Conservation (phyloP, 2,888 invertebrate genomes). For the Automeris io region DNA sequence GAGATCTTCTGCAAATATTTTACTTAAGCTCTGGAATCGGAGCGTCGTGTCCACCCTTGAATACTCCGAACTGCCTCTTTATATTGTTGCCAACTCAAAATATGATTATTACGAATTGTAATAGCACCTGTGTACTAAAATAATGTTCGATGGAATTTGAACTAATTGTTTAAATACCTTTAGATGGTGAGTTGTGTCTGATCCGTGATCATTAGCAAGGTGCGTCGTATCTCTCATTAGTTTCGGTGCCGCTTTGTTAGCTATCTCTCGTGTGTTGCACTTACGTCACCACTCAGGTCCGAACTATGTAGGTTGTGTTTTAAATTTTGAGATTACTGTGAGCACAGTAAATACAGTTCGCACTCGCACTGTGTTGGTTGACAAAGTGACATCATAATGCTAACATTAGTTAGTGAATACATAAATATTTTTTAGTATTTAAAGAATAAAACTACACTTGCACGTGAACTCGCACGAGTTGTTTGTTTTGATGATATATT, state of each 20-base stretch:
- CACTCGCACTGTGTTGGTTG: conserved; percentile 47
- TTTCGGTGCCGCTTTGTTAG: conserved; percentile 32
- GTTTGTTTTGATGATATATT: too few species aligned
- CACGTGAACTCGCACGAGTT: too few species aligned
- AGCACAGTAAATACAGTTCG: conserved; percentile 45
- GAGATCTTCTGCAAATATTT: too few species aligned
- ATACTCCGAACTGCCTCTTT: too few species aligned
- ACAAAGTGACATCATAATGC: conserved; percentile 61
- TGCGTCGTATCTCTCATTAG: conserved; percentile 19
- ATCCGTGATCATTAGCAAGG: conserved; percentile 21
- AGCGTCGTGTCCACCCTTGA: too few species aligned
- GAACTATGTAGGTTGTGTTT: conserved; percentile 26
- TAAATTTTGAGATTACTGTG: conserved; percentile 54
- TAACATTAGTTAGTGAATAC: conserved; percentile 33
- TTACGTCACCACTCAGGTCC: conserved; percentile 57
- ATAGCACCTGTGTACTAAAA: too few species aligned
- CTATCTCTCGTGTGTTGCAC: conserved; percentile 25
- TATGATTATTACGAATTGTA: too few species aligned
- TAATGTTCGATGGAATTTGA: too few species aligned
- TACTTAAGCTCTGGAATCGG: too few species aligned
- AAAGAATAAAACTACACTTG: not conserved
- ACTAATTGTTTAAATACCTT: conserved; percentile 16
- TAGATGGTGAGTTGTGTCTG: conserved; percentile 12
- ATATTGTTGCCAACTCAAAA: too few species aligned
- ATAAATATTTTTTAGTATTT: conserved; percentile 12